Evolutionary conservation across 2,888 invertebrate species (phyloP).

Genomic region (Melanostoma mellinum): DNA sequence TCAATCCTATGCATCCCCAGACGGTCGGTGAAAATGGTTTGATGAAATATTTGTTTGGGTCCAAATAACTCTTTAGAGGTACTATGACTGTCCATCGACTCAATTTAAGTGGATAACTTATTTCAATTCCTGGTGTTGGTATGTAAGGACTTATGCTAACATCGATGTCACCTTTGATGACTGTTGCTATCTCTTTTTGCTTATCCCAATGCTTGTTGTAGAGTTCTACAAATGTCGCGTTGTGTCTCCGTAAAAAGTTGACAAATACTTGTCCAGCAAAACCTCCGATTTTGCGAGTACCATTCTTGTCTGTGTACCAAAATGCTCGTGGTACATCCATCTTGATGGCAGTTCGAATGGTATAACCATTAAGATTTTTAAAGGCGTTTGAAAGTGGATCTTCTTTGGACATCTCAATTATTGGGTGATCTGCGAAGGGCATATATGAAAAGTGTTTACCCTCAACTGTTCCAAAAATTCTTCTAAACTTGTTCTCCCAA

Average conservation of each 20-base stretch:
- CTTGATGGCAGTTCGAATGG: background rate
- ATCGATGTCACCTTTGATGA: background rate
- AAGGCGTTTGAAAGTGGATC: background rate
- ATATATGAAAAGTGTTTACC: background rate
- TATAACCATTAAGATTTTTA: background rate
- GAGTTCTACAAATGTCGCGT: background rate
- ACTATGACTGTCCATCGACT: background rate
- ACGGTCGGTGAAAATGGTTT: background rate
- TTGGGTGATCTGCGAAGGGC: background rate
- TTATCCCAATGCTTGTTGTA: background rate
- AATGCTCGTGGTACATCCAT: background rate
- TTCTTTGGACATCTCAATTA: background rate
- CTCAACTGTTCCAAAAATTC: background rate
- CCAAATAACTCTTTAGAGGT: background rate
- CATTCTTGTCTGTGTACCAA: conserved; percentile 3
- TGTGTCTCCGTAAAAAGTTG: background rate
- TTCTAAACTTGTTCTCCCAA: conserved; percentile 6
- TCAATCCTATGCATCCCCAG: background rate
- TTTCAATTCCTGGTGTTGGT: background rate
- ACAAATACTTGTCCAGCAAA: background rate
- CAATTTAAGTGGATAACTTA: background rate
- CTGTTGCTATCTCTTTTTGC: background rate
- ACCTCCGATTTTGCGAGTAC: background rate
- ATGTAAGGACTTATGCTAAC: background rate
- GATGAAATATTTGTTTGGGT: background rate